Evolutionary conservation across 2,113 vertebrate species (phyloP).

Genomic region (Carollia perspicillata): DNA sequence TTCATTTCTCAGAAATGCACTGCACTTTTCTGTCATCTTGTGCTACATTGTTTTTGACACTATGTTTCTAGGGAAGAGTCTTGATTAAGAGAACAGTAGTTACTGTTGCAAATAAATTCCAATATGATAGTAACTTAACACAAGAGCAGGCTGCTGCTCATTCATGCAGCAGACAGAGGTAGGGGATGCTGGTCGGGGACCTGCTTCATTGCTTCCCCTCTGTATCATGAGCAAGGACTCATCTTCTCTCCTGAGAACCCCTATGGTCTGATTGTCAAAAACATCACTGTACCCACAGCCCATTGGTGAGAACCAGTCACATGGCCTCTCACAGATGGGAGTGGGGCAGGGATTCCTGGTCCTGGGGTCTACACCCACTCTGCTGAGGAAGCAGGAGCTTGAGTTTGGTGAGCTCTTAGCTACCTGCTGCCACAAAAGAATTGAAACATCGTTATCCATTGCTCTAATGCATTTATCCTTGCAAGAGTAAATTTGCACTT

Average conservation of each 20-base stretch:
- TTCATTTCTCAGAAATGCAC: not conserved
- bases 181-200: not conserved
- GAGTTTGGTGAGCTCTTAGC: not conserved
- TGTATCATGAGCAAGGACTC: not conserved
- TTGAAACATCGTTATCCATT: not conserved
- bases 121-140: accelerated
- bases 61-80: not conserved
- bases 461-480: not conserved
- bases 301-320: not conserved
- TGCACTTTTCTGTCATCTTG: not conserved
- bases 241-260: not conserved
- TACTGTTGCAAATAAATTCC: not conserved
- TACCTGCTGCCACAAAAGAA: not conserved
- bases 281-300: accelerated
- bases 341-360: not conserved
- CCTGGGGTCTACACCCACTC: accelerated
- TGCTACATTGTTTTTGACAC: not conserved
- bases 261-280: not conserved
- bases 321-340: not conserved
- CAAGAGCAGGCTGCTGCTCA: not conserved
- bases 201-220: not conserved
- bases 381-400: not conserved
- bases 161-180: not conserved
- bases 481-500: not conserved
- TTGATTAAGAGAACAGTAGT: not conserved